Conservation (phyloP, 2,888 invertebrate species). For the Hydrotaea diabolus region DNA sequence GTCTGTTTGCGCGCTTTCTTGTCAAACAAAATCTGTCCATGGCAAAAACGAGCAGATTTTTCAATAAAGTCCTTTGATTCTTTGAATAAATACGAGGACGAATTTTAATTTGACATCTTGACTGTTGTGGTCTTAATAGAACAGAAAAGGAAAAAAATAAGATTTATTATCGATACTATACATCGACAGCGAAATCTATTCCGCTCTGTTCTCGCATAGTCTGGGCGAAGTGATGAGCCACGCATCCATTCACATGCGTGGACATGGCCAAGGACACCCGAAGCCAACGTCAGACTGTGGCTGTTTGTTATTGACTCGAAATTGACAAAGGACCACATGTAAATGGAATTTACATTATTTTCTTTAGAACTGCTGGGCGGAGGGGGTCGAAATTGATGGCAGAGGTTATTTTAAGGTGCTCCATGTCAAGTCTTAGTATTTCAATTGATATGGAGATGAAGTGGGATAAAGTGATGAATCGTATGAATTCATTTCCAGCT, state of each 20-base stretch:
- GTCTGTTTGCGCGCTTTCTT: too few species aligned
- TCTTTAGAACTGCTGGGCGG: too few species aligned
- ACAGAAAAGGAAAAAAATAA: conserved; percentile 27
- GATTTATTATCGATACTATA: conserved; percentile 7
- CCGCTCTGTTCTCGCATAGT: background rate
- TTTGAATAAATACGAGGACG: conserved; percentile 12
- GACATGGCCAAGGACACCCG: too few species aligned
- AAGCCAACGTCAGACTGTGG: background rate
- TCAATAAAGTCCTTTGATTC: conserved; percentile 12
- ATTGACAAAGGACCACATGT: background rate
- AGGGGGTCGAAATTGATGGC: background rate
- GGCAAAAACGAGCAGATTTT: background rate
- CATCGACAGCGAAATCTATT: background rate
- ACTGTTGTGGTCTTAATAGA: conserved; percentile 50
- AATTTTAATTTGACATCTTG: conserved; percentile 62
- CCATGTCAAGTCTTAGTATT: background rate
- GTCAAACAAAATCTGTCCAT: background rate
- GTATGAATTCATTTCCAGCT: background rate
- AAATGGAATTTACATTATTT: background rate
- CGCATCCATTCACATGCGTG: too few species aligned
- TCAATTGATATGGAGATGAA: background rate
- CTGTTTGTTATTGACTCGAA: background rate
- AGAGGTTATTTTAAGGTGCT: background rate
- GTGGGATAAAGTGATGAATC: background rate
- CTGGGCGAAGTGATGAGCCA: too few species aligned